Base-by-base conservation (phyloP, 2,797 vertebrate species). In the Eutrigla gurnardus region DNA sequence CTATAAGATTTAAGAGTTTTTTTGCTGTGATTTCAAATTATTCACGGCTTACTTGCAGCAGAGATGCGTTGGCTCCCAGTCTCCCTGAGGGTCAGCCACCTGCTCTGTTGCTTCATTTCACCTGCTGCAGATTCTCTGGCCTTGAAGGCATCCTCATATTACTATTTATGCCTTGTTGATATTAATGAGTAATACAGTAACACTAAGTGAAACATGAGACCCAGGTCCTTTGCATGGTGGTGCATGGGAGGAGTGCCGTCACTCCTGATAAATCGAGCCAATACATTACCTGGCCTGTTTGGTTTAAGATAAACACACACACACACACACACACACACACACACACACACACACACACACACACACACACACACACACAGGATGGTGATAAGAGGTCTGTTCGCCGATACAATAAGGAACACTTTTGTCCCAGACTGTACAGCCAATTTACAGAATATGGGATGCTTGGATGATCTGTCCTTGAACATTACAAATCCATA, bases 201-300 rank as follows among this genome's bases (percentile, higher is more conserved):
- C 69, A 50, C 8, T 1, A 36, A 78, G 45, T 77, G 54, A 62
- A 63, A 36, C 37, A 35, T 25, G 53, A 52, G 12, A 47, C 42
- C 37, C 32, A 3, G 55, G 61, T 37, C 43, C 60, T 35, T 62
- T 70, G 42, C 52, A 60, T 73, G 46, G 65, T 83, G 86, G 88
- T 88, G 25, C 25, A 25, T 25, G 25, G 25, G 25, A 25, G 25
- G 25, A 25, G 25, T 25, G 25, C 25, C 25, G 25, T 25, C 25
- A 25, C 25, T 25, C 65, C 82, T 47, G 82, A 84, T 83, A 81
- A 79, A 83, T 83, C 82, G 69, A 82, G 61, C 65, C 87, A 68
- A 81, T 73, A 75, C 73, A 86, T 84, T 87, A 85, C 78, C 46
- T 37, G 74, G 36, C 36, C 39, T n/a, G 61, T 75, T 89, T 62